These are phyloP conservation scores for Marisa cornuarietis DNA, from an alignment of 1,140 invertebrate genomes.

Conservation along the genomic window DNA sequence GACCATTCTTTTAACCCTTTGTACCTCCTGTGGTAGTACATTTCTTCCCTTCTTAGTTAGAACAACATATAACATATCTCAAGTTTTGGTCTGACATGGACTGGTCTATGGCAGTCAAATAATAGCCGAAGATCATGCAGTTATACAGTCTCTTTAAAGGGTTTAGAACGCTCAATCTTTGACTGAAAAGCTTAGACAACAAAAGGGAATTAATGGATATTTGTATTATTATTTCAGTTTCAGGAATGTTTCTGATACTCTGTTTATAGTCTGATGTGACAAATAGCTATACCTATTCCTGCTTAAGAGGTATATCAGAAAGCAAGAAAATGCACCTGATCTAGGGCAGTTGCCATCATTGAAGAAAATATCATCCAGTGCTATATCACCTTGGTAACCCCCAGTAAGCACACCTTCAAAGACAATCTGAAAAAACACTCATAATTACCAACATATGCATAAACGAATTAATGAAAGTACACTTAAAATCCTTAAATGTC, in stretches of 20 bases:
- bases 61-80: no score
- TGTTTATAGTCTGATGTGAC: neutral
- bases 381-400: slow-evolving; percentile 9
- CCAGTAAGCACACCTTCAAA: neutral
- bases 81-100: no score
- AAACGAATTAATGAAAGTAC: no score
- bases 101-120: no score
- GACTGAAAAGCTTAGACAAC: neutral
- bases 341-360: slow-evolving; percentile 2
- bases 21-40: no score
- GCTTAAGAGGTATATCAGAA: neutral
- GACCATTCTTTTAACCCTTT: no score
- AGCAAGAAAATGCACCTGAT: neutral
- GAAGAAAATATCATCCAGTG: slow-evolving; percentile 21
- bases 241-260: neutral
- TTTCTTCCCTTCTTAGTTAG: no score
- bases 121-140: no score
- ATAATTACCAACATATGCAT: neutral
- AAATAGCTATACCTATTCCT: no score
- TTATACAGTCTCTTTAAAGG: no score
- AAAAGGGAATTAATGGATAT: neutral
- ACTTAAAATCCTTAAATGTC: no score
- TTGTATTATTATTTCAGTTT: neutral
- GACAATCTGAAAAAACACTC: neutral
- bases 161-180: no score